Evolutionary conservation across 2,888 invertebrate genomes (phyloP), one percentile per base, ranked within the genome.

Genomic region (Drosophila kanekoi): DNA sequence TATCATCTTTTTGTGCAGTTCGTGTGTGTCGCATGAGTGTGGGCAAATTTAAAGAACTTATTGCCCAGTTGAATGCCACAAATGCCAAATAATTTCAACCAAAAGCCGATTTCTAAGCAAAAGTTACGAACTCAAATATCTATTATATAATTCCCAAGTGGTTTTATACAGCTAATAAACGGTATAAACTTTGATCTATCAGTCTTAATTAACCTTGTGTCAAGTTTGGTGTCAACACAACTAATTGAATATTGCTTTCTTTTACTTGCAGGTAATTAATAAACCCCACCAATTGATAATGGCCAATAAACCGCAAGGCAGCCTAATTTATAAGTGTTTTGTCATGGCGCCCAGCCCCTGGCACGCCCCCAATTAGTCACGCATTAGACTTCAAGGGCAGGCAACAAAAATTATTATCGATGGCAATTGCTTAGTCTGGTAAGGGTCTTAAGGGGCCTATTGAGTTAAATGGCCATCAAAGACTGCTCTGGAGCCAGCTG

Each of bases 231-330:
- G 41, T 32, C 32, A 51, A 40, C 52, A 2, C 35, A 23, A 62
- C 43, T 76, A 78, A 76, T 74, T 54, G 4, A 47, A 51, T 62
- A 44, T 32, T 23, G 5, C 57, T 23, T 45, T 65, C 45, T 45
- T 63, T 62, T 83, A 45, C 54, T 82, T 87, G 4, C 89, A 83
- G 83, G 83, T 83, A 83, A 86, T 70, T 77, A 69, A n/a, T n/a
- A 9, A 47, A 44, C 18, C 14, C 28, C 8, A 54, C 20, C 40
- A 10, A 44, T 44, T 54, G 49, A 61, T 33, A 32, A 38, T 16
- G 37, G 28, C 35, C 11, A 64, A 23, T 3, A 57, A 35, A 37
- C 67, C 77, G 40, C 77, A 74, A 54, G 40, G 18, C 11, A 49
- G 41, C 8, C 28, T 44, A 13, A 23, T 14, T 13, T 63, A 38